Base-by-base conservation (phyloP, 2,113 vertebrate species). In the Sebastes fasciatus region DNA sequence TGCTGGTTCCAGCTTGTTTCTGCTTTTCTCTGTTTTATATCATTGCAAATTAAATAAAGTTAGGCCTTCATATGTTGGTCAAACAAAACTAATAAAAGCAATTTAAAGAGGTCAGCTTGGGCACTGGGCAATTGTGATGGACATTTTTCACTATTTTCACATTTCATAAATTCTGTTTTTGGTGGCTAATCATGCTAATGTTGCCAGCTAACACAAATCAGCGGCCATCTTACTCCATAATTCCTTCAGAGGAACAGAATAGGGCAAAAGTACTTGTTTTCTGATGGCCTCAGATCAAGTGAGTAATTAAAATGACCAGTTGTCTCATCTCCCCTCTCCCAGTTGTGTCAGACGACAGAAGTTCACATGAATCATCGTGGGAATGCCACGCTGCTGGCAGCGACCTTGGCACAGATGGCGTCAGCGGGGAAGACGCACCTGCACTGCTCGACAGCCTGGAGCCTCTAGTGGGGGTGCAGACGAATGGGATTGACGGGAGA, bases 331-430 rank as follows among this genome's bases (percentile, higher is more conserved):
- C 17, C 77, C 92, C 94, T 90, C 94, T 88, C 95, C 94, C 92
- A 90, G 96, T 94, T 86, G 87, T 94, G 93, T 93, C 95, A 93
- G 92, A 93, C 76, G 85, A 92, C 93, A 91, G 94, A 93, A 34
- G 3, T 86, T 92, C 92, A 84, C 94, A 95, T 90, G 92, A 91
- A 68, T 89, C 84, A 26, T 76, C 92, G 21, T 82, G 91, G 89
- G 94, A 81, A 89, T 76, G 79, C 91, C 89, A 54, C 87, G 76
- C 91, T 75, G 90, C 93, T 86, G 94, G 88, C 8, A 88, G 94
- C 87, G 94, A 96, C 90, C 91, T 94, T 90, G 92, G 93, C 72
- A 93, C 90, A 94, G 96, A 95, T 94, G 95, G 88, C 83, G 74
- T 90, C 88, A 90, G 92, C 65, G 87, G 86, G 86, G 94, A 92